Percentiles rank a stretch among this genome's conserved stretches.
These are phyloP conservation scores for Empidonax alnorum DNA, from an alignment of 2,113 vertebrate species.

Conservation along the genomic window DNA sequence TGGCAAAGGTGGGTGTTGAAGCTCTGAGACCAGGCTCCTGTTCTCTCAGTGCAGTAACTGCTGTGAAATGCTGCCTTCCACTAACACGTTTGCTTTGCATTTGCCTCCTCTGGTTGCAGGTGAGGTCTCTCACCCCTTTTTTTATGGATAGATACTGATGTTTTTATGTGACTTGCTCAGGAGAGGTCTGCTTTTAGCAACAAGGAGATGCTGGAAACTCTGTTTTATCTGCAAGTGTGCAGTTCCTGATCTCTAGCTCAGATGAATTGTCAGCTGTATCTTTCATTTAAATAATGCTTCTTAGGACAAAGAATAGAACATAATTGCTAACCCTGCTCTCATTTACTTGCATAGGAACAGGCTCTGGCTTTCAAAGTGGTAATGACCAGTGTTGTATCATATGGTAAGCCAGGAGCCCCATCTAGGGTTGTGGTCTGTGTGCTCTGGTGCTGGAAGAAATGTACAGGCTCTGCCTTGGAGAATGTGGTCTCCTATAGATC, in stretches of 20 bases:
- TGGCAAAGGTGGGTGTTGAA: background rate
- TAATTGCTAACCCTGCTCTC: background rate
- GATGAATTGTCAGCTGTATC: background rate
- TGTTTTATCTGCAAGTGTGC: background rate
- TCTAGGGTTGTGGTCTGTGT: background rate
- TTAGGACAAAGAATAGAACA: background rate
- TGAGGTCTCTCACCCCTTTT: background rate
- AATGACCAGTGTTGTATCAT: background rate
- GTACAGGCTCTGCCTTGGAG: background rate
- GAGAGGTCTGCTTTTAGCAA: background rate
- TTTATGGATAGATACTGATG: background rate
- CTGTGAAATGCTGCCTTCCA: background rate
- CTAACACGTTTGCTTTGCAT: rapidly evolving
- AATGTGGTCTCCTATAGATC: background rate
- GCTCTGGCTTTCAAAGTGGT: background rate
- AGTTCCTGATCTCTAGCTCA: background rate
- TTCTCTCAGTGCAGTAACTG: background rate
- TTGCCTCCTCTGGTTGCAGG: background rate
- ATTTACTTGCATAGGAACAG: background rate
- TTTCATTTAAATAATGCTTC: background rate
- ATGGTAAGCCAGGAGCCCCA: background rate
- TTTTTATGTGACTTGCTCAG: background rate
- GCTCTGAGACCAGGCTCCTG: background rate
- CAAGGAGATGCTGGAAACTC: background rate
- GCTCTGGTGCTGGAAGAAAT: background rate